Evolutionary conservation across 2,797 vertebrate genomes (phyloP).

Genomic region (Pseudochirops corinnae): DNA sequence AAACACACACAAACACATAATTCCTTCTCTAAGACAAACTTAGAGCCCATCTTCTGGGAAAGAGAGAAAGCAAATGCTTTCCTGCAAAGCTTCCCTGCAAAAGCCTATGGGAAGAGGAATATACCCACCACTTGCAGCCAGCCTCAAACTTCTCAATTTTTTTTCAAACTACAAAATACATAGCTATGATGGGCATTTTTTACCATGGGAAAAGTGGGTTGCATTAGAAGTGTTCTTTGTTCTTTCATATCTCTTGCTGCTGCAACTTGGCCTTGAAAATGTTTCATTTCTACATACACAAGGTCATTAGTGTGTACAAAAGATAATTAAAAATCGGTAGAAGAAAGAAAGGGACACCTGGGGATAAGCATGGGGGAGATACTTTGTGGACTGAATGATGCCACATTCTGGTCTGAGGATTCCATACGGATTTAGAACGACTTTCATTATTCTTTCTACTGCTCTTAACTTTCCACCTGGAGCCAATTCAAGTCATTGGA

Average conservation of each 20-base stretch:
- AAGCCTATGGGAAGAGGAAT: background rate
- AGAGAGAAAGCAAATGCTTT: background rate
- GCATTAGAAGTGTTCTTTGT: background rate
- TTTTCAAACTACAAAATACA: background rate
- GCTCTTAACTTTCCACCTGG: background rate
- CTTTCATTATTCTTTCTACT: background rate
- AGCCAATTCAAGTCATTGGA: background rate
- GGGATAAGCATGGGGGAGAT: background rate
- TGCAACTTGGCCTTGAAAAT: background rate
- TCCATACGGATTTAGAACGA: background rate
- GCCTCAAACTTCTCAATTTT: background rate
- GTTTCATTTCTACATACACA: background rate
- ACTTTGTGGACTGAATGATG: background rate
- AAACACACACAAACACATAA: background rate
- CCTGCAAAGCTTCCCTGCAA: no score
- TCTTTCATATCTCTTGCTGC: background rate
- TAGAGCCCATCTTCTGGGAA: background rate
- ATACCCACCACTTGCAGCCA: background rate
- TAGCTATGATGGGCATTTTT: background rate
- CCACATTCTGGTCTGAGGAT: background rate
- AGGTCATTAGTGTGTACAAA: background rate
- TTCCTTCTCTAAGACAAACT: background rate
- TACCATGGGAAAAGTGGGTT: background rate
- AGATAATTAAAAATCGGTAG: background rate
- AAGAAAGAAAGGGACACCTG: background rate